Conservation (phyloP, 2,113 vertebrate species). For the Alethe castanea region DNA sequence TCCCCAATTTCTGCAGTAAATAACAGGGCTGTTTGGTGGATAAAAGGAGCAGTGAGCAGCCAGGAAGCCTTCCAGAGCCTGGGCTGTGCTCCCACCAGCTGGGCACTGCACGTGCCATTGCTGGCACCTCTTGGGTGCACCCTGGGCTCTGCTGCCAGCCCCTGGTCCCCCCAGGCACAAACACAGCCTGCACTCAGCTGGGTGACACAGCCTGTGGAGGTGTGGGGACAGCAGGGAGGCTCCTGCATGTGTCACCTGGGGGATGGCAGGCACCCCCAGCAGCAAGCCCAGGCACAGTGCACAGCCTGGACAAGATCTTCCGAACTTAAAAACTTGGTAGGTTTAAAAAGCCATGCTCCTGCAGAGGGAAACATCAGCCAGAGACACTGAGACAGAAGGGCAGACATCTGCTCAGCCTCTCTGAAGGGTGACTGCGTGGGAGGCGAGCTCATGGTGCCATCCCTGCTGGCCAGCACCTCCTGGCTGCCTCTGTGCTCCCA, state of each 20-base stretch:
- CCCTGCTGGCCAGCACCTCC: neutral
- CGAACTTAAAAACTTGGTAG: neutral
- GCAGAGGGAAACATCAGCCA: neutral
- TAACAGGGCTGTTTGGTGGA: neutral
- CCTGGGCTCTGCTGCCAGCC: neutral
- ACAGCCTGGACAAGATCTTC: neutral
- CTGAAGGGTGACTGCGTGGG: neutral
- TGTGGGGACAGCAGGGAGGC: neutral
- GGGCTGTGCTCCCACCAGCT: neutral
- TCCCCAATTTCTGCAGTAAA: neutral
- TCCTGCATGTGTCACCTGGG: rapidly evolving
- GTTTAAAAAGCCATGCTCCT: neutral
- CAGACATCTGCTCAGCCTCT: neutral
- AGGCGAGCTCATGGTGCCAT: neutral
- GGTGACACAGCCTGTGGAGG: neutral
- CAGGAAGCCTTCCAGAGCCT: neutral
- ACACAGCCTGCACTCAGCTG: neutral
- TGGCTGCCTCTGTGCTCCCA: neutral
- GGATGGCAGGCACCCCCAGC: neutral
- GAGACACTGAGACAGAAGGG: neutral
- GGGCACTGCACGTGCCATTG: neutral
- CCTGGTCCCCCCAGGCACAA: rapidly evolving
- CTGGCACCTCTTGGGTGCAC: neutral
- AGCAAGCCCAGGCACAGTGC: rapidly evolving
- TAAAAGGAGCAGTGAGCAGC: neutral